A percentile compares a stretch with the other conserved stretches of the same genome.
These are phyloP conservation scores for Hirtodrosophila duncani DNA, from an alignment of 2,888 invertebrate species.

Conservation along the genomic window DNA sequence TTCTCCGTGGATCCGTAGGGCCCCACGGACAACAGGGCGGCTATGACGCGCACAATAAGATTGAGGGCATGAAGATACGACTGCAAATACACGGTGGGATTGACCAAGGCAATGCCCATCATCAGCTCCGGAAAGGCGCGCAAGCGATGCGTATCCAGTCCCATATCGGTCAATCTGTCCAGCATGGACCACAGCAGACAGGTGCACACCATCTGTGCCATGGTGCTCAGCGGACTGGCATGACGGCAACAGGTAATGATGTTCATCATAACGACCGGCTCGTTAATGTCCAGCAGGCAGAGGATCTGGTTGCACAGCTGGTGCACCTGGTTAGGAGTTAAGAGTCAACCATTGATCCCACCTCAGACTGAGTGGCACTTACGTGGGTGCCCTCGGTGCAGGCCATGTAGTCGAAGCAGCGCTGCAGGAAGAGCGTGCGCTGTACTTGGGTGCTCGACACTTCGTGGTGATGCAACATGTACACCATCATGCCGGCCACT, in stretches of 20 bases:
- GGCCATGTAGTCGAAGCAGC: constrained; percentile 52
- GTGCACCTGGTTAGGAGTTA: constrained; percentile 30
- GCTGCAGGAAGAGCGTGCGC: constrained; percentile 38
- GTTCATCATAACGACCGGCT: constrained; percentile 40
- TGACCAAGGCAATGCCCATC: constrained; percentile 38
- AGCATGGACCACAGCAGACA: constrained; percentile 50
- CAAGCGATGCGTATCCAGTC: constrained; percentile 28
- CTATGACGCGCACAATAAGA: constrained; percentile 37
- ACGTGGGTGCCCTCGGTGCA: constrained; percentile 51
- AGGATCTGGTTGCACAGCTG: constrained; percentile 39
- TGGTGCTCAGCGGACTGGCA: constrained; percentile 36
- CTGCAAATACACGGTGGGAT: constrained; percentile 35
- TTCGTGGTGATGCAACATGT: constrained; percentile 35
- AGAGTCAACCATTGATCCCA: not conserved
- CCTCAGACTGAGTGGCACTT: not conserved
- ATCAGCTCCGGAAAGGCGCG: constrained; percentile 37
- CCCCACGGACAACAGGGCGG: constrained; percentile 25
- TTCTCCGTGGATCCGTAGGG: constrained; percentile 35
- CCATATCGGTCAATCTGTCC: constrained; percentile 37
- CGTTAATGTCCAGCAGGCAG: constrained; percentile 21
- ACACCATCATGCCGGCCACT: constrained; percentile 53
- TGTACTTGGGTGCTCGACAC: constrained; percentile 24
- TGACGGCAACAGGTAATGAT: constrained; percentile 46
- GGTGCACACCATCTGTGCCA: constrained; percentile 45
- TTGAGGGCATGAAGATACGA: constrained; percentile 45